phyloP scores from a whole-genome alignment of 2,113 vertebrate species.

The Pachyramphus minor region DNA sequence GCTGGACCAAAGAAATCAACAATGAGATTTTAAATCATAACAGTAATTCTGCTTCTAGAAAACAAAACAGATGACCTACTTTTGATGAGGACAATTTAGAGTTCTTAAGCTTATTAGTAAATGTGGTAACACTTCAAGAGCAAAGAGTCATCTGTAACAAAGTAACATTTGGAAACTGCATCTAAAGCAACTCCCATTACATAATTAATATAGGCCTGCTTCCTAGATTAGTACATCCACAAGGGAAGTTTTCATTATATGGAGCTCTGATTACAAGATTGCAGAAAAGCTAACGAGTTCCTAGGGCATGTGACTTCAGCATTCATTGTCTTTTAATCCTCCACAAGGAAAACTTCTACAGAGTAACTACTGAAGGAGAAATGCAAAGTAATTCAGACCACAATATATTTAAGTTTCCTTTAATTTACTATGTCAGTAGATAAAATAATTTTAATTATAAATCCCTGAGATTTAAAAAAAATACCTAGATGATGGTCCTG shows the following conservation, averaged over 20 bases:
- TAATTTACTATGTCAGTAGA: conserved; percentile 35
- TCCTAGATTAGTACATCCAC: background rate
- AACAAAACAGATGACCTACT: background rate
- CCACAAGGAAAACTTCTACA: conserved; percentile 19
- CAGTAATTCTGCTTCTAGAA: background rate
- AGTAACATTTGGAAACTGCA: background rate
- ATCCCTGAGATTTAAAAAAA: background rate
- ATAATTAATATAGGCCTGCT: background rate
- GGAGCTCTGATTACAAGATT: conserved; percentile 32
- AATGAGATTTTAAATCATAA: background rate
- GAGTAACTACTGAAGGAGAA: conserved; percentile 36
- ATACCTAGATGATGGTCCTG: accelerated
- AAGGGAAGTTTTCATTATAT: background rate
- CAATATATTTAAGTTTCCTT: background rate
- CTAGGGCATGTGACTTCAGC: background rate
- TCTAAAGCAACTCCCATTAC: background rate
- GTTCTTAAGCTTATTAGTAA: background rate
- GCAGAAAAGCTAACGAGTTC: conserved; percentile 30
- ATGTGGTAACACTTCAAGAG: background rate
- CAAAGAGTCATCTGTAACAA: background rate
- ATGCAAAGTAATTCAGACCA: conserved; percentile 29
- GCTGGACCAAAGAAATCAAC: background rate
- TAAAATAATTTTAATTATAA: background rate
- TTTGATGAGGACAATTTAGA: background rate
- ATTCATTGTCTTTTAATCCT: conserved; percentile 24